These are phyloP conservation scores for Anthopleura xanthogrammica DNA, from an alignment of 92 coral and sea anemone species.

Conservation along the genomic window DNA sequence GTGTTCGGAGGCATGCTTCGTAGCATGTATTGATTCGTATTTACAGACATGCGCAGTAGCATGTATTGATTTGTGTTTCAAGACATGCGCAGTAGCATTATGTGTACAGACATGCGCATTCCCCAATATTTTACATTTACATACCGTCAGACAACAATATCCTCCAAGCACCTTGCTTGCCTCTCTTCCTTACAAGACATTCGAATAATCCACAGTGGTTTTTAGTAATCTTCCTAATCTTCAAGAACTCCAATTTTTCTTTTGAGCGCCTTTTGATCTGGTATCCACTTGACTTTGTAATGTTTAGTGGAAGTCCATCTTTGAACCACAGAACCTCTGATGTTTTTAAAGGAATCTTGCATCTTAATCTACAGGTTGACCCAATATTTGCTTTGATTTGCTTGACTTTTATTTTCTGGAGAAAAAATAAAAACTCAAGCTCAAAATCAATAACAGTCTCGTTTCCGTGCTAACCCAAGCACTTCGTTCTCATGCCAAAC, in stretches of 20 bases:
- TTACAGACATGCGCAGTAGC: not conserved
- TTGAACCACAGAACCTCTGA: conserved; percentile 12
- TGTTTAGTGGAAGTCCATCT: not conserved
- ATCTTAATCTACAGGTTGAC: conserved; percentile 20
- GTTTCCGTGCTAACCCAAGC: too few relatives aligned
- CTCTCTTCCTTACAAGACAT: not conserved
- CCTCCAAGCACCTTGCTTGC: conserved; percentile 1
- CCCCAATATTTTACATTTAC: not conserved
- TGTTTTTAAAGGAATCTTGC: not conserved
- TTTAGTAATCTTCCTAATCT: not conserved
- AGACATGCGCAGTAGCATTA: not conserved
- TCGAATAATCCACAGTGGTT: not conserved
- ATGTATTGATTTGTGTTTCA: too few relatives aligned
- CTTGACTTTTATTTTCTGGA: not conserved
- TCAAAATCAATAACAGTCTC: not conserved
- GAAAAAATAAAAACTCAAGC: not conserved
- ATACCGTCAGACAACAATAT: not conserved
- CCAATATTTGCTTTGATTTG: conserved; percentile 14
- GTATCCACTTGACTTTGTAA: not conserved
- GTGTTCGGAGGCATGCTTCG: too few relatives aligned
- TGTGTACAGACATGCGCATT: not conserved
- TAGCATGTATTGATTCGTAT: not conserved
- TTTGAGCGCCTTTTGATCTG: conserved; percentile 6
- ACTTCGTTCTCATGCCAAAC: not conserved
- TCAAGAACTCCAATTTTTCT: not conserved